Conservation (phyloP, 2,888 invertebrate genomes). For the Taenaris catops region DNA sequence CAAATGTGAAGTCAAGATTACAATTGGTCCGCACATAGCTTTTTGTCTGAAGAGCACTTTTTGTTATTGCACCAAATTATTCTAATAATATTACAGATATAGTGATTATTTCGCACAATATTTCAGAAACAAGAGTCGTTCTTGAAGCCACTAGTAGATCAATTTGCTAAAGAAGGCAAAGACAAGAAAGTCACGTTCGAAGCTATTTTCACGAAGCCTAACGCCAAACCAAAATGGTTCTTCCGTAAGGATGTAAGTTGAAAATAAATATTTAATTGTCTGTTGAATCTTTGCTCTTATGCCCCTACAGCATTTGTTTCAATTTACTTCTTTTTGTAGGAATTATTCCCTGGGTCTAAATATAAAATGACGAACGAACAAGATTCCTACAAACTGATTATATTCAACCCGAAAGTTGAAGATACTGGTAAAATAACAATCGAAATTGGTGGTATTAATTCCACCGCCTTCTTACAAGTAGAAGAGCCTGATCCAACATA, state of each 20-base stretch:
- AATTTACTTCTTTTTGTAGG: conserved; percentile 73
- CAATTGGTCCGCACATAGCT: conserved; percentile 62
- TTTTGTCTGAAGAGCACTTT: conserved; percentile 68
- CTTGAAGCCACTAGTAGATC: conserved; percentile 96
- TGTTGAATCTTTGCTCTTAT: background rate
- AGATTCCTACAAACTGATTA: conserved; percentile 94
- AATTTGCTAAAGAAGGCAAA: conserved; percentile 96
- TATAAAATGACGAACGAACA: conserved; percentile 97
- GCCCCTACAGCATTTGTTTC: no score
- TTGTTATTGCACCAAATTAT: conserved; percentile 50
- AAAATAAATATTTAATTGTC: background rate
- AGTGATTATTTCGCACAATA: conserved; percentile 38
- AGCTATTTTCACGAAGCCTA: conserved; percentile 97
- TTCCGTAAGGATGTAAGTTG: conserved; percentile 94
- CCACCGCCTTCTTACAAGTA: conserved; percentile 95
- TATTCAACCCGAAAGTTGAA: conserved; percentile 95
- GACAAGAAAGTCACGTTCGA: conserved; percentile 97
- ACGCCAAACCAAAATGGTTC: conserved; percentile 95
- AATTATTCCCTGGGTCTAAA: conserved; percentile 97
- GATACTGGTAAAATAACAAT: conserved; percentile 98
- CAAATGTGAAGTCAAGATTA: conserved; percentile 39
- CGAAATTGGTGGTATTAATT: conserved; percentile 94
- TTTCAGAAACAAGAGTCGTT: conserved; percentile 95
- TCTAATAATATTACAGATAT: conserved; percentile 26
- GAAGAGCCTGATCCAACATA: conserved; percentile 98